Percentiles rank a stretch among this genome's conserved stretches.
Conservation (phyloP, 2,888 invertebrate species). For the Leptinotarsa rubiginosa region DNA sequence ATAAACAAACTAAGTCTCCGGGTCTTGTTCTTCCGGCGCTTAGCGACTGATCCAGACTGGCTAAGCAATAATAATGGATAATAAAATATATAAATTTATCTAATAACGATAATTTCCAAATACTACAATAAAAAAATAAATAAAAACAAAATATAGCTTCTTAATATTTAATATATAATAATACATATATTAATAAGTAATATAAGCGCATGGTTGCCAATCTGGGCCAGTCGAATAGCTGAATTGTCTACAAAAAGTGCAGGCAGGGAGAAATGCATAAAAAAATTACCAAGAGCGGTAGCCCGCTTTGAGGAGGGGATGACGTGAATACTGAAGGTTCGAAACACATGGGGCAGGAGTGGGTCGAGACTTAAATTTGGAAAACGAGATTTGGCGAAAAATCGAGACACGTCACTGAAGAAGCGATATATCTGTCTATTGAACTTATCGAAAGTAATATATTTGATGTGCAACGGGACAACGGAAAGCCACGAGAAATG, state of each 20-base stretch:
- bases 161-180: slow-evolving; percentile 60
- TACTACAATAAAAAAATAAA: slow-evolving; percentile 66
- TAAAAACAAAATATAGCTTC: slow-evolving; percentile 65
- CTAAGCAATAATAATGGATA: slow-evolving; percentile 58
- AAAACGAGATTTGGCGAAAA: not conserved
- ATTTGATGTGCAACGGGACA: too few species aligned
- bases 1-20: slow-evolving; percentile 64
- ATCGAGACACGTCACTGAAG: not conserved
- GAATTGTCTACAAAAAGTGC: slow-evolving; percentile 56
- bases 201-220: slow-evolving; percentile 57
- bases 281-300: slow-evolving; percentile 38
- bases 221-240: slow-evolving; percentile 54
- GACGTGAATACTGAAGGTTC: slow-evolving; percentile 61
- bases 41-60: slow-evolving; percentile 57
- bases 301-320: slow-evolving; percentile 37
- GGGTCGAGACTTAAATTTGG: slow-evolving; percentile 56
- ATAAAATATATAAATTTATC: slow-evolving; percentile 66
- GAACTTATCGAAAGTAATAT: too few species aligned
- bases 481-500: too few species aligned
- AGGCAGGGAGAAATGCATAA: slow-evolving; percentile 55
- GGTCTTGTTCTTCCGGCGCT: slow-evolving; percentile 44
- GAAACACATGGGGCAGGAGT: slow-evolving; percentile 60
- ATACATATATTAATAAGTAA: slow-evolving; percentile 60
- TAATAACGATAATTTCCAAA: slow-evolving; percentile 65
- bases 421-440: too few species aligned